Base-by-base conservation (phyloP, 2,888 invertebrate genomes). In the Zeuzera pyrina region DNA sequence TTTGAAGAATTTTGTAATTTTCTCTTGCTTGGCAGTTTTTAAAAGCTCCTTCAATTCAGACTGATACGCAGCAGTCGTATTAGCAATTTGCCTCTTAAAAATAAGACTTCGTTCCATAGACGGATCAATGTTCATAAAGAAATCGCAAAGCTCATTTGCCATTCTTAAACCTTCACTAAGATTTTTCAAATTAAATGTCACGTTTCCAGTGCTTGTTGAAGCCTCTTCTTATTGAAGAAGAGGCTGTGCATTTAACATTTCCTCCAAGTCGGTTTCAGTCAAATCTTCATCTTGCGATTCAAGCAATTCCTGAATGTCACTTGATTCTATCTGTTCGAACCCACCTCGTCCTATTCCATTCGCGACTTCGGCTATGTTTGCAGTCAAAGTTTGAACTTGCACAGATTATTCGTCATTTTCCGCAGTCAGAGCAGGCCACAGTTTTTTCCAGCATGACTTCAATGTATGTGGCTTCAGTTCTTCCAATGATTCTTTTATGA, bases 251-350 rank as follows among this genome's bases (percentile, higher is more conserved):
- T 41, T 41, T 39, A 42, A 40, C 38, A 43, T 45, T 50, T 47
- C 42, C 44, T 50, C 45, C 39, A 48, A 48, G 43, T 49, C 47
- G 33, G 45, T 51, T 52, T 52, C 43, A 43, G 47, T 45, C 43
- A 47, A 57, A 31, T 49, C 42, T 35, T 46, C 49, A 43, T 45
- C 40, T 38, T 42, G 39, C 35, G 38, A 40, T 40, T 45, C 42
- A 32, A 47, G 39, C 25, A 50, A 45, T 26, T 47, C 36, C 31
- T 42, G 46, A n/a, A n/a, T n/a, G n/a, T n/a, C n/a, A n/a, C n/a
- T n/a, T n/a, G n/a, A n/a, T n/a, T n/a, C n/a, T n/a, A n/a, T n/a
- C n/a, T n/a, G n/a, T n/a, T n/a, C n/a, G n/a, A n/a, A n/a, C n/a
- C n/a, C n/a, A n/a, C n/a, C n/a, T n/a, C n/a, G n/a, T n/a, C n/a